Evolutionary conservation across 1,140 invertebrate species (phyloP).

Genomic region (Drosophila varians): DNA sequence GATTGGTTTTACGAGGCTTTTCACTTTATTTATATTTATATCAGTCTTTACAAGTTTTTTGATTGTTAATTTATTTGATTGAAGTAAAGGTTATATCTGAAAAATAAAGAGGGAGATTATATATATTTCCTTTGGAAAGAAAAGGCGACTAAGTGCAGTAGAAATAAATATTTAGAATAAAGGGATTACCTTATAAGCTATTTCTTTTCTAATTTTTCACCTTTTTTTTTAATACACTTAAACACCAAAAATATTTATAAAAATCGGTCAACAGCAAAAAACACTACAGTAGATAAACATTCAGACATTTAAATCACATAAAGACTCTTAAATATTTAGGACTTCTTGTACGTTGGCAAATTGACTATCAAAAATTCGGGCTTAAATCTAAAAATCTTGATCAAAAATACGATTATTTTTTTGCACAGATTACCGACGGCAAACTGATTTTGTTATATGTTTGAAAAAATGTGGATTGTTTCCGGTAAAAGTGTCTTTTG

Average conservation of each 20-base stretch:
- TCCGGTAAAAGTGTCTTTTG: background rate
- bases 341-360: constrained; percentile 3
- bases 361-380: constrained; percentile 49
- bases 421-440: constrained; percentile 53
- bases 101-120: background rate
- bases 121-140: no score
- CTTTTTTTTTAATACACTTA: constrained; percentile 5
- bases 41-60: constrained; percentile 32
- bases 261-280: constrained; percentile 5
- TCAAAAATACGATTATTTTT: constrained; percentile 9
- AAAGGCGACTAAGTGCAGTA: background rate
- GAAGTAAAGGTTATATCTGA: constrained; percentile 8
- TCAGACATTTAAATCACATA: constrained; percentile 34
- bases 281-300: constrained; percentile 35
- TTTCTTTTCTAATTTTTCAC: background rate
- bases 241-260: constrained; percentile 33
- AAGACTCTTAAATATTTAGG: constrained; percentile 20
- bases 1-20: background rate
- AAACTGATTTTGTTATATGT: background rate
- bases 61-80: constrained; percentile 20
- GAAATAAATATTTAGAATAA: background rate
- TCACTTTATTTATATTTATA: background rate
- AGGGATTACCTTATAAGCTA: background rate
- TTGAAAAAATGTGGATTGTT: background rate
- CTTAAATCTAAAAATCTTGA: constrained; percentile 31